Percentiles rank a stretch among this genome's conserved stretches.
Conservation (phyloP, 2,888 invertebrate genomes). For the Acanthosepion pharaonis region DNA sequence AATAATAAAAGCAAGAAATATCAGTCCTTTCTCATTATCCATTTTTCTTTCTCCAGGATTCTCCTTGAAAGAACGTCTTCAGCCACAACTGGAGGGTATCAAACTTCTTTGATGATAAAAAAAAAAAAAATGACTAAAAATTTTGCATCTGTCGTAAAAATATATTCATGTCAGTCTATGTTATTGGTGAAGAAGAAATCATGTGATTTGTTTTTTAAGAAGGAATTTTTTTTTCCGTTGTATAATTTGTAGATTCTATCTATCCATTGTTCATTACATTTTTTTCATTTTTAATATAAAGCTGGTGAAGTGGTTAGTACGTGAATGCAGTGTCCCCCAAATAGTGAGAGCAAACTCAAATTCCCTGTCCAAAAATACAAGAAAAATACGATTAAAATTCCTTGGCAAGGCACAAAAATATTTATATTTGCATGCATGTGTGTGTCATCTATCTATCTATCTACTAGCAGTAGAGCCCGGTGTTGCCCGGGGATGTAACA, state of each 20-base stretch:
- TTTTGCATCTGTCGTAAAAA: not conserved
- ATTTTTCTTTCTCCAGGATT: not conserved
- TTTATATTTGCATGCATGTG: not conserved
- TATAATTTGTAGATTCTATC: not conserved
- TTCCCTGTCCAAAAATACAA: not conserved
- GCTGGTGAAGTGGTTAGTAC: not conserved
- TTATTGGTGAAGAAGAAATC: not conserved
- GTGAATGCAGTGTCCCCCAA: not conserved
- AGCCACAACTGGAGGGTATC: not conserved
- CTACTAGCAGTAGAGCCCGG: too few species aligned
- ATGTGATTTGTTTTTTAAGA: not conserved
- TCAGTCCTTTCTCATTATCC: not conserved
- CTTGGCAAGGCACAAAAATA: not conserved
- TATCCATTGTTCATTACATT: not conserved
- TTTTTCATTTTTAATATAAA: not conserved
- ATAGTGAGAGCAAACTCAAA: not conserved
- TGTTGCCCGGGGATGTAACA: too few species aligned
- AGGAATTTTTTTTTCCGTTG: not conserved
- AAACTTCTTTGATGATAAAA: not conserved
- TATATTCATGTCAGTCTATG: not conserved
- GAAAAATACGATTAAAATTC: not conserved
- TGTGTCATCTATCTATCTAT: not conserved
- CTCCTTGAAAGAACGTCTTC: not conserved
- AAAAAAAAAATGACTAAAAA: not conserved
- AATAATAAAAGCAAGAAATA: not conserved